Percentiles rank a stretch among this genome's conserved stretches.
Conservation (phyloP, 2,888 invertebrate genomes). For the Deilephila elpenor region DNA sequence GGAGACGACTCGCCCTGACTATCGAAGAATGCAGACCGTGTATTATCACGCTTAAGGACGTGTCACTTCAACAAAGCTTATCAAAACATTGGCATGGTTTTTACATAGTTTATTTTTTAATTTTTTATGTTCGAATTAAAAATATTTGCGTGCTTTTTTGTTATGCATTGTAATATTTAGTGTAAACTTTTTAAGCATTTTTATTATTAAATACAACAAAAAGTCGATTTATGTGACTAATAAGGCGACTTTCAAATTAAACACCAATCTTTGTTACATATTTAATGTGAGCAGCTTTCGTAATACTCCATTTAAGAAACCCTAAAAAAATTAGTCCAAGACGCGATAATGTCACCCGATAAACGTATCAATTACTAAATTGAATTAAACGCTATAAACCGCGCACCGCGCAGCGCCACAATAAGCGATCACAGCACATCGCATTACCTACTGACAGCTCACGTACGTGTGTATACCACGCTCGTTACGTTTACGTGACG, state of each 20-base stretch:
- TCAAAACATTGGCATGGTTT: constrained; percentile 60
- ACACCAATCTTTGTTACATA: background rate
- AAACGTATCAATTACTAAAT: constrained; percentile 84
- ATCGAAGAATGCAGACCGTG: constrained; percentile 83
- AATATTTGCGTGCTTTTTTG: background rate
- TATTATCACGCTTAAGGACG: constrained; percentile 82
- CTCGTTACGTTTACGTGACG: constrained; percentile 82
- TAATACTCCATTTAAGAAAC: constrained; percentile 28
- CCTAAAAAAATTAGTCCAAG: constrained; percentile 37
- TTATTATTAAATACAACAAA: constrained; percentile 40
- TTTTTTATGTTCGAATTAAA: background rate
- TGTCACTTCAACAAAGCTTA: constrained; percentile 76
- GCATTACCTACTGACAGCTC: constrained; percentile 83
- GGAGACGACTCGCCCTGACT: constrained; percentile 70
- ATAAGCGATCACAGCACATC: constrained; percentile 81
- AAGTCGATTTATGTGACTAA: background rate
- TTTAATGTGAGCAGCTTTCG: constrained; percentile 12
- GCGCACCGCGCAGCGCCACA: constrained; percentile 76
- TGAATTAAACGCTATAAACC: constrained; percentile 83
- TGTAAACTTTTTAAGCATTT: no score
- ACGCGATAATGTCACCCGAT: constrained; percentile 68
- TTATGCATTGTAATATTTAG: background rate
- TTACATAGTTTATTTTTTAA: constrained; percentile 47
- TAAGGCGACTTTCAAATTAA: background rate
- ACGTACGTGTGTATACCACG: constrained; percentile 78